A percentile compares a stretch with the other conserved stretches of the same genome.
Conservation (phyloP, 1,140 invertebrate genomes). For the Eupristina koningsbergeri region DNA sequence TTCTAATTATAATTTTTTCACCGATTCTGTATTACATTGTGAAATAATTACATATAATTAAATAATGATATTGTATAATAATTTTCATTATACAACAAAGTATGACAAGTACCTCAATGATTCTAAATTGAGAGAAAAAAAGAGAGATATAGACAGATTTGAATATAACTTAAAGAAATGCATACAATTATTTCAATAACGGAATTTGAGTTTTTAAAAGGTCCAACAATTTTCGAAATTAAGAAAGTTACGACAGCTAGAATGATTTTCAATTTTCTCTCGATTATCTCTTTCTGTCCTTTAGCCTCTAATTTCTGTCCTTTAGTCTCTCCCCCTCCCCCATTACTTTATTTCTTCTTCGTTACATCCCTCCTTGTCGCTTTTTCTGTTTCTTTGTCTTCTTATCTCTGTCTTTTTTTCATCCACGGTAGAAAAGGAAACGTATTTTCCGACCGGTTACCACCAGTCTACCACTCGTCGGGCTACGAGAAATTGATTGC, state of each 20-base stretch:
- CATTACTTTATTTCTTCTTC: not conserved
- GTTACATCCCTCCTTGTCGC: not conserved
- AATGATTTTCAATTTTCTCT: slow-evolving; percentile 35
- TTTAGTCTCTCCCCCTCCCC: not conserved
- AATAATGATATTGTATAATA: too few species aligned
- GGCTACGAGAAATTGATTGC: slow-evolving; percentile 43
- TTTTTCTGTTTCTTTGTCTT: not conserved
- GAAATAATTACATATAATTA: too few species aligned
- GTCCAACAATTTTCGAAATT: slow-evolving; percentile 8
- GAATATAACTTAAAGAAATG: not conserved
- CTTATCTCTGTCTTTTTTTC: not conserved
- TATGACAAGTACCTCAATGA: too few species aligned
- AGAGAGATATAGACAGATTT: not conserved
- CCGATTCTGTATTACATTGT: too few species aligned
- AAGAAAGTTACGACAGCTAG: slow-evolving; percentile 20
- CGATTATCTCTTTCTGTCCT: not conserved
- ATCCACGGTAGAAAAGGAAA: not conserved
- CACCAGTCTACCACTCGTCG: not conserved
- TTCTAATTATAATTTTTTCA: too few species aligned
- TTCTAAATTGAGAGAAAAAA: too few species aligned
- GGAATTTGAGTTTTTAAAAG: not conserved
- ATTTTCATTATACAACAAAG: too few species aligned
- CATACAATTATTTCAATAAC: slow-evolving; percentile 28
- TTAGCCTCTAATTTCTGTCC: not conserved
- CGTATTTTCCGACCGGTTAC: slow-evolving; percentile 19